A percentile compares a stretch with the other conserved stretches of the same genome.
phyloP scores from a whole-genome alignment of 1,140 invertebrate genomes.

The Lepidurus arcticus region DNA sequence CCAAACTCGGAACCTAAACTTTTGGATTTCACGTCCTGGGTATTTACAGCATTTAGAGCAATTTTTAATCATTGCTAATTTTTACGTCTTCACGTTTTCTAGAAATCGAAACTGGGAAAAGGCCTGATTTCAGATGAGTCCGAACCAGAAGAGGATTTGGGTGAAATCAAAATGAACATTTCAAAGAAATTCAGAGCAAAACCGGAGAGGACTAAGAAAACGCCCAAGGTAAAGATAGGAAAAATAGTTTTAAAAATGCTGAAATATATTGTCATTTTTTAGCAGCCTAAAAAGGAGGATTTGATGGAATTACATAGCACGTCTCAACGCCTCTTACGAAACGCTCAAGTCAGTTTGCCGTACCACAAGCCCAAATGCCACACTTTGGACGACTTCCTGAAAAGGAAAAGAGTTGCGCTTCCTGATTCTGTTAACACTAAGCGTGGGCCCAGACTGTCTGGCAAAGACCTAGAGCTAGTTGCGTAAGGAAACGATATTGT shows the following conservation, averaged over 20 bases:
- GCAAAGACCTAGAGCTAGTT: background rate
- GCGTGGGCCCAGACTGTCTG: background rate
- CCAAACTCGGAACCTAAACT: background rate
- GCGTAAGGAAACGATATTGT: background rate
- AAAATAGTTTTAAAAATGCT: background rate
- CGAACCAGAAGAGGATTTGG: background rate
- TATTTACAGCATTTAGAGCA: background rate
- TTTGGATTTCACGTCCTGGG: background rate
- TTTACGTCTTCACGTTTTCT: background rate
- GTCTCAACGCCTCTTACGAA: constrained; percentile 5
- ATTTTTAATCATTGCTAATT: background rate
- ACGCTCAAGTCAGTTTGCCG: constrained; percentile 12
- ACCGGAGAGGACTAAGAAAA: background rate
- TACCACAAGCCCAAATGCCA: background rate
- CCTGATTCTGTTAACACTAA: background rate
- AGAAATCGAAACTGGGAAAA: background rate
- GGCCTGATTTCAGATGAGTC: background rate
- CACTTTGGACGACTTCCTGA: background rate
- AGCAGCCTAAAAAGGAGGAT: background rate
- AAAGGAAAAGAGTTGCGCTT: background rate
- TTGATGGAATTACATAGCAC: background rate
- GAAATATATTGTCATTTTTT: background rate
- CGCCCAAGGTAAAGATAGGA: background rate
- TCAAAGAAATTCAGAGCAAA: background rate
- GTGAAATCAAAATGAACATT: background rate